These are phyloP conservation scores for Epinotia nisella DNA, from an alignment of 2,888 invertebrate genomes.

Conservation along the genomic window DNA sequence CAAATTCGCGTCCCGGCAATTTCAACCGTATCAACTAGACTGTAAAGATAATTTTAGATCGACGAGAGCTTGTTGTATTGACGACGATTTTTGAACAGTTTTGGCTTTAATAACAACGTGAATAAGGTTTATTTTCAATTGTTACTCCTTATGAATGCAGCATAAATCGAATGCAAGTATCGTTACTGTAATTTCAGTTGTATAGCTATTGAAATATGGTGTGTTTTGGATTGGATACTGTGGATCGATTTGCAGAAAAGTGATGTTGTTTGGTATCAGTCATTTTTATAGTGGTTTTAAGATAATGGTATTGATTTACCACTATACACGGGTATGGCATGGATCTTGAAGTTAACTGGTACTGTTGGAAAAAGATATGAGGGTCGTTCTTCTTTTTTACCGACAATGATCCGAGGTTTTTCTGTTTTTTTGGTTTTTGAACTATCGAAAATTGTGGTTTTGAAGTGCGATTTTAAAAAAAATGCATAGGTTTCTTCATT, in stretches of 20 bases:
- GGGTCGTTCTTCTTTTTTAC: no score
- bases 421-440: no score
- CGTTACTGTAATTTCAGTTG: conserved; percentile 46
- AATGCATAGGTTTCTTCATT: no score
- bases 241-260: conserved; percentile 65
- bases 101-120: background rate
- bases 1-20: conserved; percentile 42
- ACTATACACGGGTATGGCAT: conserved; percentile 26
- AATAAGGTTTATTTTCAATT: conserved; percentile 36
- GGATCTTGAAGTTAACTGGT: conserved; percentile 16
- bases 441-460: no score
- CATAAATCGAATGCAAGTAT: conserved; percentile 5
- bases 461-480: no score
- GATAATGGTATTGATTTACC: conserved; percentile 83
- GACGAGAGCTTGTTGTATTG: background rate
- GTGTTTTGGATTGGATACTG: conserved; percentile 46
- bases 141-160: conserved; percentile 28
- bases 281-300: conserved; percentile 82
- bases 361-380: conserved; percentile 17
- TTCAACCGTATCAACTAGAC: conserved; percentile 46
- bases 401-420: no score
- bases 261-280: conserved; percentile 68
- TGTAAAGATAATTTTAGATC: conserved; percentile 31
- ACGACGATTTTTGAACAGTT: background rate
- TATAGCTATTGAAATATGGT: conserved; percentile 44